Evolutionary conservation across 2,113 vertebrate species (phyloP).

Genomic region (Philantomba maxwellii): DNA sequence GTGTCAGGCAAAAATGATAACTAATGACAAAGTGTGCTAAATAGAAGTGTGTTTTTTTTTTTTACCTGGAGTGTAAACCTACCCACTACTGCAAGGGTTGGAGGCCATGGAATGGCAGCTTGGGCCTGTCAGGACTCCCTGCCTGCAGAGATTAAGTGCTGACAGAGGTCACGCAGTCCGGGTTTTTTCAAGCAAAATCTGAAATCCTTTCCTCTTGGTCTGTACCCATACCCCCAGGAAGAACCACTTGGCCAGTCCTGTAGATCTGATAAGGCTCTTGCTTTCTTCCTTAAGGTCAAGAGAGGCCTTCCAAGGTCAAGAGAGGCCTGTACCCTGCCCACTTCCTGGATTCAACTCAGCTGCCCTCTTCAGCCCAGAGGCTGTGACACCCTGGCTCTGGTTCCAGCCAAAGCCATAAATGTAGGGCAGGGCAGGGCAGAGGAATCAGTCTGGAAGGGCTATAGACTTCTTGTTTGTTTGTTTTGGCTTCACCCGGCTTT

Average conservation of each 20-base stretch:
- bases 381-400: neutral
- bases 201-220: neutral
- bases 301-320: neutral
- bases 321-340: neutral
- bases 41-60: neutral
- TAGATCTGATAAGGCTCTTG: neutral
- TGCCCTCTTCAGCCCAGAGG: neutral
- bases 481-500: neutral
- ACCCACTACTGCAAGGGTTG: neutral
- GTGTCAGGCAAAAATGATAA: neutral
- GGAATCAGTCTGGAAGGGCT: neutral
- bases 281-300: neutral
- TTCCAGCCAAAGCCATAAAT: neutral
- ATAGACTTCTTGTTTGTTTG: neutral
- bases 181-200: constrained; percentile 41
- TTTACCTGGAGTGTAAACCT: neutral
- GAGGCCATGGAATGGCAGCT: neutral
- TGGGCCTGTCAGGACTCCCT: neutral
- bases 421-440: neutral
- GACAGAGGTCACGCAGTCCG: neutral
- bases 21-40: neutral
- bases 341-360: neutral
- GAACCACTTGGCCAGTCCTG: neutral
- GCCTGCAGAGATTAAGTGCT: neutral
- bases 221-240: neutral